Conservation (phyloP, 2,797 vertebrate genomes). For the Choloepus didactylus region DNA sequence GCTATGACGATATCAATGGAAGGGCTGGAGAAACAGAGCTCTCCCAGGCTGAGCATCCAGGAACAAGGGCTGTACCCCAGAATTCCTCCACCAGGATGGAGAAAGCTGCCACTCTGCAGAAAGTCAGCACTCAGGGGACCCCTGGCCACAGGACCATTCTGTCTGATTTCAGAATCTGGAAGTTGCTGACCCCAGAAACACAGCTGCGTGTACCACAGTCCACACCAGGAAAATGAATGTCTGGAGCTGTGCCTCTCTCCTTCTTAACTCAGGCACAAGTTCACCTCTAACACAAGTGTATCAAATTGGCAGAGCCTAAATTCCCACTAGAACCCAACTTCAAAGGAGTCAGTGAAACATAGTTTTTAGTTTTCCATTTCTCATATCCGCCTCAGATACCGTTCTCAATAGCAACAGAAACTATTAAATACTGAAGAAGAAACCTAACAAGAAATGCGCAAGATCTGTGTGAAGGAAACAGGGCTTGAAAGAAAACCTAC, state of each 20-base stretch:
- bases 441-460: neutral
- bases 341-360: neutral
- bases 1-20: neutral
- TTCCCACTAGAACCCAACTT: neutral
- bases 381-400: neutral
- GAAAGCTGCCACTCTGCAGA: neutral
- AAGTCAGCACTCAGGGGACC: neutral
- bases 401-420: no score
- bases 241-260: no score
- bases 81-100: neutral
- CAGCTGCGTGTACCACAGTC: no score
- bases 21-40: neutral
- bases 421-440: no score
- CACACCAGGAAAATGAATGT: no score
- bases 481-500: neutral
- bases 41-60: neutral
- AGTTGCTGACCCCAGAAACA: no score
- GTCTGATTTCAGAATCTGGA: neutral
- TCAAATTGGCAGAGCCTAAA: neutral
- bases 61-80: neutral
- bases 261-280: neutral
- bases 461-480: neutral
- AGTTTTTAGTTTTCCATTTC: neutral
- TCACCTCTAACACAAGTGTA: neutral
- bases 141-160: no score